These are phyloP conservation scores for Orussus abietinus DNA, from an alignment of 1,140 invertebrate genomes.

Conservation along the genomic window DNA sequence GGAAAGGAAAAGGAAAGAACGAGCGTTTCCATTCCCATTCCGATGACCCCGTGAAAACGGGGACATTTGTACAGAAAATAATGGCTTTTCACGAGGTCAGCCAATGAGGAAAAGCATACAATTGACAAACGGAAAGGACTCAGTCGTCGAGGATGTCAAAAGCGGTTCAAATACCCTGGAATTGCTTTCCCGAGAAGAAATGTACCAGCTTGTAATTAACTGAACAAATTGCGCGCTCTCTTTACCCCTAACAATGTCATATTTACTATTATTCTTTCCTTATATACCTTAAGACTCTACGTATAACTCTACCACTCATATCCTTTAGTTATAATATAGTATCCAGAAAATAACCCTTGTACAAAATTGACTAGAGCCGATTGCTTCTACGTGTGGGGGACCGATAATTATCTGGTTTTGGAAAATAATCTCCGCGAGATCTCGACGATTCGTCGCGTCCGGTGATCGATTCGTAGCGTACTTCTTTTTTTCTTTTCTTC, in stretches of 20 bases:
- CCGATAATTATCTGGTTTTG: slow-evolving; percentile 20
- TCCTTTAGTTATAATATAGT: too few relatives aligned
- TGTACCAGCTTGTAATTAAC: not conserved
- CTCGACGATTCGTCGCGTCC: slow-evolving; percentile 6
- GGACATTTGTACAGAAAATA: too few relatives aligned
- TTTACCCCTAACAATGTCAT: slow-evolving; percentile 20
- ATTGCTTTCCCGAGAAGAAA: not conserved
- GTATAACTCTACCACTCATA: too few relatives aligned
- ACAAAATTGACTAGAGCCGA: slow-evolving; percentile 52
- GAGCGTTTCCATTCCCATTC: too few relatives aligned
- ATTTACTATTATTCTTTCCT: slow-evolving; percentile 1
- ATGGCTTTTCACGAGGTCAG: too few relatives aligned
- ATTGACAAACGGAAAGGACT: too few relatives aligned
- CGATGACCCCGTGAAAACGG: too few relatives aligned
- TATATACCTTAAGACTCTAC: slow-evolving; percentile 3
- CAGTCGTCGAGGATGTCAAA: too few relatives aligned
- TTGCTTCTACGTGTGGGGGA: slow-evolving; percentile 42
- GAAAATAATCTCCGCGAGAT: slow-evolving; percentile 31
- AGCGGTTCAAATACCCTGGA: not conserved
- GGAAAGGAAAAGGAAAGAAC: too few relatives aligned
- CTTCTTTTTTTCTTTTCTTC: slow-evolving; percentile 8
- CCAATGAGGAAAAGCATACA: too few relatives aligned
- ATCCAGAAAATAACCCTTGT: slow-evolving; percentile 49
- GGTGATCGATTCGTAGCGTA: not conserved
- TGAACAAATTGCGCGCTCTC: slow-evolving; percentile 25